Conservation (phyloP, 1,140 invertebrate genomes). For the Octopus bimaculoides region DNA sequence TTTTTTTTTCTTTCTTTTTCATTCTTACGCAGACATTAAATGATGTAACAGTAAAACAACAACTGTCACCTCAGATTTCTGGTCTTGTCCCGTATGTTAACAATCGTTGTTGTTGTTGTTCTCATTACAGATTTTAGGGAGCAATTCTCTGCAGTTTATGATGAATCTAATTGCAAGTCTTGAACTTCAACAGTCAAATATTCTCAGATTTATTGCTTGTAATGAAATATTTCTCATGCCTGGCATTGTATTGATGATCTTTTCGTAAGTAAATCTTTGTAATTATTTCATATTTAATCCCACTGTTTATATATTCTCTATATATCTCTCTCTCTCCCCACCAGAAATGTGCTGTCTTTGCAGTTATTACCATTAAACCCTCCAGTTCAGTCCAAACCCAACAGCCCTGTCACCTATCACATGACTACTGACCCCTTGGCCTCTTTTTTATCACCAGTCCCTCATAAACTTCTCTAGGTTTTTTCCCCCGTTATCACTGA, state of each 20-base stretch:
- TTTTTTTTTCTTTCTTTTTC: no score
- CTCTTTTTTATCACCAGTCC: no score
- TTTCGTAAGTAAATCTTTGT: conserved; percentile 70
- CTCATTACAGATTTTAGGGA: conserved; percentile 72
- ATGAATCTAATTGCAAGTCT: conserved; percentile 80
- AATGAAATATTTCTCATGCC: conserved; percentile 92
- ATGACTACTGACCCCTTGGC: background rate
- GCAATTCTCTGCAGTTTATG: conserved; percentile 84
- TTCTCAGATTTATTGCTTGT: conserved; percentile 81
- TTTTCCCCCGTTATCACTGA: no score
- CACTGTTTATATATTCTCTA: background rate
- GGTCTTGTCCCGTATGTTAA: no score
- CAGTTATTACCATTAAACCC: background rate
- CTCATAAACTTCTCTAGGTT: no score
- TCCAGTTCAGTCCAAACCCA: background rate
- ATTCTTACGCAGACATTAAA: no score
- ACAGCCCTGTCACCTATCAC: background rate
- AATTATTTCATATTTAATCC: background rate
- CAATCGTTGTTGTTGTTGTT: background rate
- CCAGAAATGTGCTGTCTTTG: background rate
- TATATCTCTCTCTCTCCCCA: no score
- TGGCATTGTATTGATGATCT: conserved; percentile 76
- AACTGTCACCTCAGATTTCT: no score
- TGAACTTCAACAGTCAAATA: conserved; percentile 82
- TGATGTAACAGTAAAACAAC: no score